These are phyloP conservation scores for Cephalophus harveyi DNA, from an alignment of 2,113 vertebrate genomes.

Conservation along the genomic window DNA sequence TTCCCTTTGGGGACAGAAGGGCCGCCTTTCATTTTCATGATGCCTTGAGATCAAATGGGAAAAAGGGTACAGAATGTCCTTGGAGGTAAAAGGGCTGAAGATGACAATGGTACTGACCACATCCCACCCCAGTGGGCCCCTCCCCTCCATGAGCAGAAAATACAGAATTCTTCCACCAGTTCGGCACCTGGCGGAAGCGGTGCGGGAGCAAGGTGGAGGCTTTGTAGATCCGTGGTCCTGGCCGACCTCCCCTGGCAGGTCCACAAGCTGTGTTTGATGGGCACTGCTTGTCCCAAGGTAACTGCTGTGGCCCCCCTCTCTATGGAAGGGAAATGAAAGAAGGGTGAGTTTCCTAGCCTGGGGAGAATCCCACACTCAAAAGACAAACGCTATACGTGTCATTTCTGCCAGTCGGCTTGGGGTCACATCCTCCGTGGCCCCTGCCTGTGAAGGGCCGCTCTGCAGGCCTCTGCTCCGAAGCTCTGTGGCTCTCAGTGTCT, in stretches of 20 bases:
- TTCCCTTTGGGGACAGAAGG: neutral
- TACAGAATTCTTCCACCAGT: no score
- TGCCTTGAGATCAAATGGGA: neutral
- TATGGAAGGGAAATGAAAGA: neutral
- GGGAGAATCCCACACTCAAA: neutral
- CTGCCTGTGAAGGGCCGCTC: neutral
- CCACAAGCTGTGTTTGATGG: neutral
- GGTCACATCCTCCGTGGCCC: neutral
- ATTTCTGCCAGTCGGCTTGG: neutral
- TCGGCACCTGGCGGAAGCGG: fast-evolving
- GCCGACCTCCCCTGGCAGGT: neutral
- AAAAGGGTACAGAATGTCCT: neutral
- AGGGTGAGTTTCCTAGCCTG: neutral
- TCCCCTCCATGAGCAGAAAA: neutral
- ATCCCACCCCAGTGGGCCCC: neutral
- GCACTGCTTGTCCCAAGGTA: neutral
- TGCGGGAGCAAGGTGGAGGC: neutral
- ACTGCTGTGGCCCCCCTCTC: neutral
- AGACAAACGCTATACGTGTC: neutral
- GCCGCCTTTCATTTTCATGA: neutral
- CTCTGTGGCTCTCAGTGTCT: neutral
- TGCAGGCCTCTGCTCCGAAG: no score
- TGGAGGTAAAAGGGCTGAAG: neutral
- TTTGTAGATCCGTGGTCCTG: neutral
- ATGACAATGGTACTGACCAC: neutral